Base-by-base conservation (phyloP, 2,888 invertebrate genomes). In the Orchestes rusci region DNA sequence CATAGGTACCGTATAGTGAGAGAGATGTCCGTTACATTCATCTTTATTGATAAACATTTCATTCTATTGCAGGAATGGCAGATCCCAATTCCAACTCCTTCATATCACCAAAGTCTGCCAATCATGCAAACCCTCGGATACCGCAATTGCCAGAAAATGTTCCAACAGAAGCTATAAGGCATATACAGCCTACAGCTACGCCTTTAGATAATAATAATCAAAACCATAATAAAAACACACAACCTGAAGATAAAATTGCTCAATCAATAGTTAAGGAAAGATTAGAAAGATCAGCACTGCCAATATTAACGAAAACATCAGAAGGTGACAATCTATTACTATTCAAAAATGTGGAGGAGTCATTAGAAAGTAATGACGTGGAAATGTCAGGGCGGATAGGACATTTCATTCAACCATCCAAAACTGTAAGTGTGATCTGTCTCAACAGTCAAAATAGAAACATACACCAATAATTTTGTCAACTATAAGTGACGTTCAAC, bases 61-160 rank as follows among this genome's bases (percentile, higher is more conserved):
- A 16, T 34, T 34, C 3, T 13, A 13, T 74, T 74, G 20, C 72
- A 76, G 76, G 72, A 51, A 68, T 73, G 51, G 74, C 75, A 55
- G 73, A 76, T 54, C 59, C 66, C 12, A 75, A 73, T 62, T 72
- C 76, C 31, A 76, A 82, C 68, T 80, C 82, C 2, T 82, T 81
- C 63, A 71, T 82, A 46, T 82, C 82, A 53, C 82, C 82, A 53
- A 82, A 80, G 62, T 82, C 82, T 1, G 71, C 67, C 3, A 61
- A n/a, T n/a, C n/a, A n/a, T n/a, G n/a, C n/a, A n/a, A n/a, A n/a
- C n/a, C n/a, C n/a, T n/a, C n/a, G n/a, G n/a, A n/a, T n/a, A n/a
- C n/a, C n/a, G n/a, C n/a, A n/a, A n/a, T n/a, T n/a, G n/a, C n/a
- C n/a, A n/a, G n/a, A n/a, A n/a, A n/a, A n/a, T n/a, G n/a, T n/a